Conservation (phyloP, 2,888 invertebrate species). For the Nephrotoma flavescens region DNA sequence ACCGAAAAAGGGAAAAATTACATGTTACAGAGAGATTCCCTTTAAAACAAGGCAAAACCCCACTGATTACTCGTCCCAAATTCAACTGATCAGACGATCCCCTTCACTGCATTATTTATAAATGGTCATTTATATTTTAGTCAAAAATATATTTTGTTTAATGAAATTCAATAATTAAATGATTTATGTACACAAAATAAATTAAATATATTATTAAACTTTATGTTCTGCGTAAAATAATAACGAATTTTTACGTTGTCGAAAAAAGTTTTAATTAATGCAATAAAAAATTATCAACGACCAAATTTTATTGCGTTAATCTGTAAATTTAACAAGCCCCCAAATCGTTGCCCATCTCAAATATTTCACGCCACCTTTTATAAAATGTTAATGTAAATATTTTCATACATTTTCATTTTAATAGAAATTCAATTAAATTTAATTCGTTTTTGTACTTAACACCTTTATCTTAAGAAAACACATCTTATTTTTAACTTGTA, state of each 20-base stretch:
- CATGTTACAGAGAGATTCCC: no score
- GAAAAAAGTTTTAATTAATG: neutral
- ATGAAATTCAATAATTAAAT: neutral
- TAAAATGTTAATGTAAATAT: neutral
- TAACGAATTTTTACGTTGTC: neutral
- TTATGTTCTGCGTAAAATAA: neutral
- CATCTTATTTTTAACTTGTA: neutral
- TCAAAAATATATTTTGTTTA: neutral
- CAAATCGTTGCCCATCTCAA: neutral
- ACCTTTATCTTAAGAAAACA: neutral
- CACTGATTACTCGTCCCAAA: no score
- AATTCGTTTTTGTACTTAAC: neutral
- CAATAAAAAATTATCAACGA: neutral
- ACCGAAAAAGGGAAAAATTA: neutral
- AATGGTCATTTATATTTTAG: neutral
- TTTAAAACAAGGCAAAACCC: no score
- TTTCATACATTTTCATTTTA: neutral
- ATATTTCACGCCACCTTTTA: neutral
- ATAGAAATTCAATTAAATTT: neutral
- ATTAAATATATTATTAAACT: neutral
- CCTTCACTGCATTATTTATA: no score
- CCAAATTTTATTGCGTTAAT: neutral
- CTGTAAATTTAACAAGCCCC: neutral
- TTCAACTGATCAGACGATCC: no score
- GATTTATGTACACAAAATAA: neutral